Evolutionary conservation across 2,113 vertebrate genomes (phyloP), one percentile per base, ranked within the genome.

Genomic region (Canis aureus): DNA sequence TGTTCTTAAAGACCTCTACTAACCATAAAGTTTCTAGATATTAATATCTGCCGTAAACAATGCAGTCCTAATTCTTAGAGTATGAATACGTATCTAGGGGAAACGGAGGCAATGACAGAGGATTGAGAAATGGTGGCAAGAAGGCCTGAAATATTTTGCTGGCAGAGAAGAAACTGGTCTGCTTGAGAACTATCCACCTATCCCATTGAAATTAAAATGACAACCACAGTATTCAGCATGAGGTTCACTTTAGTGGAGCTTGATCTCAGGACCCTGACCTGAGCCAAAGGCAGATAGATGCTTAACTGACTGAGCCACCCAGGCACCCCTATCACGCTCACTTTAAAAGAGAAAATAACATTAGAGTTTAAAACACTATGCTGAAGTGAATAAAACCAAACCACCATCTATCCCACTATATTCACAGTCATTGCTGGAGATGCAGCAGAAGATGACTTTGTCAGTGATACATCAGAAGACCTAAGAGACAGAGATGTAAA

Each of bases 391-490:
- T 60, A n/a, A 89, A 89, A 87, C 32, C 22, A 74, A 57, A 57
- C 29, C 10, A 84, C 38, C 35, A n/a, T 59, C 2, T 32, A 73
- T 74, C 51, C 85, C 85, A 94, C 76, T 62, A 97, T 98, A 88
- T 98, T 98, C 96, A 98, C 96, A 98, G 98, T 97, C 89, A 97
- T 93, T 91, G 97, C 96, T 97, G 96, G 74, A 98, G 97, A 98
- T 84, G 88, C 83, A 85, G 97, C 88, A 93, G 96, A 98, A 98
- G 98, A 98, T 60, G 98, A 98, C 25, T 97, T 97, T 79, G 27
- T 97, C 81, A 98, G 97, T 83, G 97, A 87, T 83, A 82, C 90
- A 11, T 97, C 98, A 88, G 98, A 98, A 98, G 98, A 98, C 32
- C 95, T 94, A 80, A 96, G 2, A 80, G 51, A 97, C 94, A 97